Conservation (phyloP, 2,797 vertebrate genomes). For the Parauchenoglanis punctatus region DNA sequence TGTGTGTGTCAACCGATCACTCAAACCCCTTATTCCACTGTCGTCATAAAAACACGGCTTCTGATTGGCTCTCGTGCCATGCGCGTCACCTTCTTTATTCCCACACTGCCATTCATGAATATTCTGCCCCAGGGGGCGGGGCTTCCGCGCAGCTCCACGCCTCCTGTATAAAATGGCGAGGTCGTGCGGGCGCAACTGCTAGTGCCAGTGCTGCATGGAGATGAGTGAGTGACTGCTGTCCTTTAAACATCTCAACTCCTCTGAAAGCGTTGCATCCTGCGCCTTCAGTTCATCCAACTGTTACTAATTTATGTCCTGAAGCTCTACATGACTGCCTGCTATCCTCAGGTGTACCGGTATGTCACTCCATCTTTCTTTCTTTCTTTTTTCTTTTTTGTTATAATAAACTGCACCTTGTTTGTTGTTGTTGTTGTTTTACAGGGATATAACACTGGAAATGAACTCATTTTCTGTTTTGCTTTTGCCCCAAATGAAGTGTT, state of each 20-base stretch:
- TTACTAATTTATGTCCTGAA: slow-evolving; percentile 7
- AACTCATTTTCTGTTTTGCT: neutral
- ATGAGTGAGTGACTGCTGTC: neutral
- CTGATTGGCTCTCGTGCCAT: slow-evolving; percentile 24
- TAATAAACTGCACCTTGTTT: neutral
- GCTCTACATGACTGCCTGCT: slow-evolving; percentile 41
- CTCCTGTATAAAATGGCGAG: slow-evolving; percentile 11
- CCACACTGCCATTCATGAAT: slow-evolving; percentile 45
- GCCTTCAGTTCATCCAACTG: neutral
- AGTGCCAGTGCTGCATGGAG: slow-evolving; percentile 10
- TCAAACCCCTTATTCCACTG: neutral
- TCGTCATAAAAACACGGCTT: slow-evolving; percentile 17
- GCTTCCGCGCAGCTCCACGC: neutral
- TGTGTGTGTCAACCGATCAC: neutral
- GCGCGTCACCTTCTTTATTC: neutral
- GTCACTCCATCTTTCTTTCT: neutral
- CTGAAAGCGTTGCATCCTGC: neutral
- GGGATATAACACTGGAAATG: neutral
- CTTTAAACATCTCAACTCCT: neutral
- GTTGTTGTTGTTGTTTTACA: neutral
- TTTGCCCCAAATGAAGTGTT: neutral
- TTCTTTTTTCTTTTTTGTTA: neutral
- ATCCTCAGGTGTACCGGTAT: slow-evolving; percentile 43
- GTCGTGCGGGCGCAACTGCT: neutral
- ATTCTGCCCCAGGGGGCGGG: slow-evolving; percentile 24